A percentile compares a stretch with the other conserved stretches of the same genome.
Conservation (phyloP, 2,888 invertebrate genomes). For the Drosophila neotestacea region DNA sequence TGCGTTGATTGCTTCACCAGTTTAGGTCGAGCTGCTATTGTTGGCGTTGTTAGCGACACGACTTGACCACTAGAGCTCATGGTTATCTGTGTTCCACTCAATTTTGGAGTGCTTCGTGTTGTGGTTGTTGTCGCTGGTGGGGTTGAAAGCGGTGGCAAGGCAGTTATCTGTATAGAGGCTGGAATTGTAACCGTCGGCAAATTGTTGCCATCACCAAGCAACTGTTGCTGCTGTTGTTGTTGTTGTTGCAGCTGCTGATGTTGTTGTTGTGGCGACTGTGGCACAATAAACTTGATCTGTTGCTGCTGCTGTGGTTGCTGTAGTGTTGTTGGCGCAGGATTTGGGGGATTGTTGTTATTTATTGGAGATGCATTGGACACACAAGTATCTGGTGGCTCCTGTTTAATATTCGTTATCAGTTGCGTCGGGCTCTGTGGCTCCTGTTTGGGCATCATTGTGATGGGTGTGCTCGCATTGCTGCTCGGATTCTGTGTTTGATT, state of each 20-base stretch:
- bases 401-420: constrained; percentile 83
- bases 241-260: constrained; percentile 42
- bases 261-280: constrained; percentile 55
- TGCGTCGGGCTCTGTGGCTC: constrained; percentile 84
- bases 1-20: constrained; percentile 36
- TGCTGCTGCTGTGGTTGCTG: constrained; percentile 24
- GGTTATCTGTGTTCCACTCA: constrained; percentile 51
- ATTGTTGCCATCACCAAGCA: constrained; percentile 24
- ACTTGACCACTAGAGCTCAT: constrained; percentile 57
- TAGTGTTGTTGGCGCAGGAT: constrained; percentile 23
- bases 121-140: constrained; percentile 44
- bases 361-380: constrained; percentile 25
- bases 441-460: constrained; percentile 78
- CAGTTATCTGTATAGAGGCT: constrained; percentile 71
- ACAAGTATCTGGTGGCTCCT: constrained; percentile 82
- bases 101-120: constrained; percentile 5
- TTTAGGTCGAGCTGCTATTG: constrained; percentile 72
- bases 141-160: constrained; percentile 40
- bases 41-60: constrained; percentile 66
- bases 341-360: constrained; percentile 9
- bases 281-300: constrained; percentile 81
- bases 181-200: constrained; percentile 63
- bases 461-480: constrained; percentile 60
- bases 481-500: constrained; percentile 62
- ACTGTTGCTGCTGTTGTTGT: constrained; percentile 58